Conservation (phyloP, 1,140 invertebrate genomes). For the Hyles vespertilio region DNA sequence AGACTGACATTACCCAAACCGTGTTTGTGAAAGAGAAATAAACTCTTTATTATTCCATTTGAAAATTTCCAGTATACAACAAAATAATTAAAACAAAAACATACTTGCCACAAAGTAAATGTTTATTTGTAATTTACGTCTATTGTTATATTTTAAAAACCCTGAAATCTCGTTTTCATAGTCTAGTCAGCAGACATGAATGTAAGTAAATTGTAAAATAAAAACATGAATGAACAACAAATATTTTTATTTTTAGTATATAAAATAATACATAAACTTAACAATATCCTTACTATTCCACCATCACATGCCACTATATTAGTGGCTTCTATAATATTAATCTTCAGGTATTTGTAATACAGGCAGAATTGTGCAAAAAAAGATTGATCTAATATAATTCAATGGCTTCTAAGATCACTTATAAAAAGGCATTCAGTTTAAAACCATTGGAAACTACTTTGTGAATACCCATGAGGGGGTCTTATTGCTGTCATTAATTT, state of each 20-base stretch:
- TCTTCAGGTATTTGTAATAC: too few species aligned
- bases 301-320: not conserved
- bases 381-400: not conserved
- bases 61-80: not conserved
- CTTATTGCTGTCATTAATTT: constrained; percentile 79
- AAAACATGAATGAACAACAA: constrained; percentile 20
- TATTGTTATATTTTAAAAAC: constrained; percentile 14
- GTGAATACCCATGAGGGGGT: constrained; percentile 76
- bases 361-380: too few species aligned
- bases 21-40: not conserved
- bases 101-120: constrained; percentile 31
- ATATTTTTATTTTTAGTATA: constrained; percentile 15
- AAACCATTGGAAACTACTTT: constrained; percentile 26
- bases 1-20: constrained; percentile 31
- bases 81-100: constrained; percentile 29
- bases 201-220: constrained; percentile 31
- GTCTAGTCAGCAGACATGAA: constrained; percentile 33
- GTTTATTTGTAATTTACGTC: constrained; percentile 15
- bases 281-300: too few species aligned
- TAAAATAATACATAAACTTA: too few species aligned
- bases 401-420: not conserved
- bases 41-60: too few species aligned
- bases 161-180: constrained; percentile 23
- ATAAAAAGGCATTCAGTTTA: not conserved
- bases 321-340: too few species aligned